Percentiles rank a stretch among this genome's conserved stretches.
Conservation (phyloP, 2,888 invertebrate species). For the Drosophila kambysellisi region DNA sequence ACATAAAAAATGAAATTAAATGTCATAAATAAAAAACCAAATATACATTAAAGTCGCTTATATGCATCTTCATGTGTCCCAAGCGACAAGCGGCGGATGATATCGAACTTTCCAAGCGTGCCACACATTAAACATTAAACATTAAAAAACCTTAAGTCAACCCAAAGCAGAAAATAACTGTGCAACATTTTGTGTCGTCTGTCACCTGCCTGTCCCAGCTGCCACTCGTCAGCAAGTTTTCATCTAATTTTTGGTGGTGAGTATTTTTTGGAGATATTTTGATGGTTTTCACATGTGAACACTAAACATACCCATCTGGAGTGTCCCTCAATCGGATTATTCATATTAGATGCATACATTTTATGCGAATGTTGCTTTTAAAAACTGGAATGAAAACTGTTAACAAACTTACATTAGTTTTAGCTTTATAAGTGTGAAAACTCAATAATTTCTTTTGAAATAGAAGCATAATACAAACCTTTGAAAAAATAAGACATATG, state of each 20-base stretch:
- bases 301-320: background rate
- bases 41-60: constrained; percentile 36
- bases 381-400: background rate
- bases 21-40: constrained; percentile 66
- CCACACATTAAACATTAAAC: constrained; percentile 63
- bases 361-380: background rate
- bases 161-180: background rate
- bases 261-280: constrained; percentile 22
- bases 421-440: background rate
- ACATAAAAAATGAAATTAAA: constrained; percentile 73
- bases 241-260: constrained; percentile 33
- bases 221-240: constrained; percentile 1
- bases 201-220: background rate
- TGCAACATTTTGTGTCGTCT: background rate
- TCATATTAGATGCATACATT: background rate
- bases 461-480: rapidly evolving
- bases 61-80: constrained; percentile 23
- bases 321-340: background rate
- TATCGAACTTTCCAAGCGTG: constrained; percentile 49
- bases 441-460: background rate
- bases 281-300: background rate
- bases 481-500: background rate
- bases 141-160: constrained; percentile 49
- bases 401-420: background rate
- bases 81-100: constrained; percentile 18